These are phyloP conservation scores for Pachyseris speciosa DNA, from an alignment of 64 coral and sea anemone species.

Conservation along the genomic window DNA sequence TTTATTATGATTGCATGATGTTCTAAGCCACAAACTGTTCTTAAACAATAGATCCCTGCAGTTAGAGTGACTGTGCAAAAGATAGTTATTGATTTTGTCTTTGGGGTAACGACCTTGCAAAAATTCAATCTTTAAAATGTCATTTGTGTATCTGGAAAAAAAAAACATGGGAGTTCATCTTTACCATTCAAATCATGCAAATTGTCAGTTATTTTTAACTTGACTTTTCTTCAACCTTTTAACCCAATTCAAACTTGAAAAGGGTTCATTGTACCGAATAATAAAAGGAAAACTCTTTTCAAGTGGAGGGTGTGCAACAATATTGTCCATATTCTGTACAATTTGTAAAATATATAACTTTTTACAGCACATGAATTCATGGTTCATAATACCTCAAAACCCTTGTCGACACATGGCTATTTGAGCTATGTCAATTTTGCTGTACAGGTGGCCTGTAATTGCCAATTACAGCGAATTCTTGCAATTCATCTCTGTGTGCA, in stretches of 20 bases:
- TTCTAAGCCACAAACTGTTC: background rate
- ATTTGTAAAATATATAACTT: too few species aligned
- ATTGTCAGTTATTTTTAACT: background rate
- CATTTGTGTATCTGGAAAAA: too few species aligned
- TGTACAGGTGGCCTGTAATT: background rate
- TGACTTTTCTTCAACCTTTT: background rate
- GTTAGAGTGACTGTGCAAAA: background rate
- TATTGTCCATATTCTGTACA: too few species aligned
- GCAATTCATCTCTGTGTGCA: background rate
- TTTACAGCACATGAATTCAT: too few species aligned
- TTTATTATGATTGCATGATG: too few species aligned
- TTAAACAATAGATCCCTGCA: background rate
- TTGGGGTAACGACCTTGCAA: background rate
- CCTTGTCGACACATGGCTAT: background rate
- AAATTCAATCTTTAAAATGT: background rate
- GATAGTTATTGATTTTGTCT: background rate
- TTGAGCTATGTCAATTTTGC: background rate
- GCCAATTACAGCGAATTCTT: background rate
- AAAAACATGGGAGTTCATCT: background rate
- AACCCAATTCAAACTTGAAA: background rate
- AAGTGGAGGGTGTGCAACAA: too few species aligned
- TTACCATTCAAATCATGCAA: background rate
- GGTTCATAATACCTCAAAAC: background rate
- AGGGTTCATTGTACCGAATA: too few species aligned
- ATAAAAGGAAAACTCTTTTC: too few species aligned